These are phyloP conservation scores for Pangasius mekongensis DNA, from an alignment of 2,797 vertebrate species.

Conservation along the genomic window DNA sequence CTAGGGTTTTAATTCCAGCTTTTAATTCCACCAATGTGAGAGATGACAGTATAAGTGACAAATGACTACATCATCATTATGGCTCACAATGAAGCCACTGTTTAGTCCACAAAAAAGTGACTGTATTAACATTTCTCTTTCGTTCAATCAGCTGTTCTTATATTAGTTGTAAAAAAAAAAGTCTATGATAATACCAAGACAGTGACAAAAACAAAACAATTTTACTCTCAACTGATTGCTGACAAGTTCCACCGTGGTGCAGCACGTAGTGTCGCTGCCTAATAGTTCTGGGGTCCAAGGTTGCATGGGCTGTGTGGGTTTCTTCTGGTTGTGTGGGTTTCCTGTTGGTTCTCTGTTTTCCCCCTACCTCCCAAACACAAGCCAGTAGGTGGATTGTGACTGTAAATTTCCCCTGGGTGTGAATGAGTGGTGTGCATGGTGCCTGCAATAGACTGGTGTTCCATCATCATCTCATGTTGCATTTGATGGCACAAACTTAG, in stretches of 20 bases:
- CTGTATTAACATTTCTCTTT: not conserved
- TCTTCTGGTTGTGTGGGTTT: not conserved
- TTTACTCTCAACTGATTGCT: not conserved
- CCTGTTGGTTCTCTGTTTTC: not conserved
- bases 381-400: not conserved
- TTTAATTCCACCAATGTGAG: not conserved
- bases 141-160: not conserved
- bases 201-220: not conserved
- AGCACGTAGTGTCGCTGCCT: not conserved
- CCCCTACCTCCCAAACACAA: not conserved
- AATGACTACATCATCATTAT: not conserved
- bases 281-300: not conserved
- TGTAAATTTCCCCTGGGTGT: not conserved
- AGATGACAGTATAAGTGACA: not conserved
- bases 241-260: not conserved
- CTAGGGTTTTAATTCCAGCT: not conserved
- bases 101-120: not conserved
- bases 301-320: not conserved
- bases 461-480: not conserved
- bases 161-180: not conserved
- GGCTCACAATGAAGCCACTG: not conserved
- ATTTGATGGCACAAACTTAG: not conserved
- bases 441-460: not conserved
- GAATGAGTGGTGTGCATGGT: not conserved
- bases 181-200: not conserved